A percentile compares a stretch with the other conserved stretches of the same genome.
These are phyloP conservation scores for Physocephala rufipes DNA, from an alignment of 2,888 invertebrate genomes.

Conservation along the genomic window DNA sequence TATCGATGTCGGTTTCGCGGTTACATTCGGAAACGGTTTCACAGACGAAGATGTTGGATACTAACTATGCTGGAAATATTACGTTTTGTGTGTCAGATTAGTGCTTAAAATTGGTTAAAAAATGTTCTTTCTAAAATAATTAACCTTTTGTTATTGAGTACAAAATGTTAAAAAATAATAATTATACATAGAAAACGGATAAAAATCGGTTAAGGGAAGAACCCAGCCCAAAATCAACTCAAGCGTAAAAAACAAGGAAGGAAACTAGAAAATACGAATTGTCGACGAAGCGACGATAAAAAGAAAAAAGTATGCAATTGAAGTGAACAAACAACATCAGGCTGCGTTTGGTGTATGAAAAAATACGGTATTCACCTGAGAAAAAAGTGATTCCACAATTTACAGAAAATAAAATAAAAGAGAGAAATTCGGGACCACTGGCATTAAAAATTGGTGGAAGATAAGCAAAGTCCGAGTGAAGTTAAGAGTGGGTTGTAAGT, in stretches of 20 bases:
- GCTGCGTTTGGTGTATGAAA: background rate
- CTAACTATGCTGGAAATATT: background rate
- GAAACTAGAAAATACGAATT: slow-evolving; percentile 40
- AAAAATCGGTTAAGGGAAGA: slow-evolving; percentile 32
- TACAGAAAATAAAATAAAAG: background rate
- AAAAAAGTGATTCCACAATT: slow-evolving; percentile 3
- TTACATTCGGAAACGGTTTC: slow-evolving; percentile 15
- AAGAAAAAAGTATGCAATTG: slow-evolving; percentile 12
- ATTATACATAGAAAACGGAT: slow-evolving; percentile 10
- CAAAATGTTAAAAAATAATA: slow-evolving; percentile 13
- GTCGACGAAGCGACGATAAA: slow-evolving; percentile 3
- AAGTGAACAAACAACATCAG: slow-evolving; percentile 28
- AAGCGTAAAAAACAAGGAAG: slow-evolving; percentile 48
- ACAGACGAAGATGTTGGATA: slow-evolving; percentile 8
- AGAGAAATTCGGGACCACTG: too few relatives aligned
- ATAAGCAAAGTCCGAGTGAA: background rate
- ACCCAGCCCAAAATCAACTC: slow-evolving; percentile 62
- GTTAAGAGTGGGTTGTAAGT: background rate
- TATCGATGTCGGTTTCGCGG: slow-evolving; percentile 29
- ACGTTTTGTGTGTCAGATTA: slow-evolving; percentile 10
- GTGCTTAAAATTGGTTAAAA: slow-evolving; percentile 2
- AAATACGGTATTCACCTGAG: slow-evolving; percentile 11
- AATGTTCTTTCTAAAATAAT: background rate
- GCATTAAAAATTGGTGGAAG: too few relatives aligned
- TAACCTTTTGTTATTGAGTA: background rate